Conservation (phyloP, 2,888 invertebrate species). For the Epistrophella euchroma region DNA sequence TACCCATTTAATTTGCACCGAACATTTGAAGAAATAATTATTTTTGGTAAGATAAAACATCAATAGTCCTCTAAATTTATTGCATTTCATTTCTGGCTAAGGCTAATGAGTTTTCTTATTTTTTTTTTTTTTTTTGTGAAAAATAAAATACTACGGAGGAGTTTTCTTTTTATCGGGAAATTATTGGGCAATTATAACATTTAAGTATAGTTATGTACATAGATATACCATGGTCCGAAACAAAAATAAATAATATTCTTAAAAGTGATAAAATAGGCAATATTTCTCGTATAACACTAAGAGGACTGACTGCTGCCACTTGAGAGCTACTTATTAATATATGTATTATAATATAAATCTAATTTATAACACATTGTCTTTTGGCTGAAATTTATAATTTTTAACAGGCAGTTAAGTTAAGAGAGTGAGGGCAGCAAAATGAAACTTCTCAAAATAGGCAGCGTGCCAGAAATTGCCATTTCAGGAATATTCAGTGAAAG, state of each 20-base stretch:
- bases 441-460: slow-evolving; percentile 25
- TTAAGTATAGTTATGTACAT: not conserved
- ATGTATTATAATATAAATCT: not conserved
- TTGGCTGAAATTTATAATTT: slow-evolving; percentile 4
- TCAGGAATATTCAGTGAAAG: slow-evolving; percentile 10
- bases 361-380: slow-evolving; percentile 13
- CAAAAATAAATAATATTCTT: not conserved
- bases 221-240: not conserved
- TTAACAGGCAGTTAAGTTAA: not conserved
- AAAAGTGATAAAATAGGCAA: not conserved
- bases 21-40: slow-evolving; percentile 14
- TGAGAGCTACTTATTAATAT: not conserved
- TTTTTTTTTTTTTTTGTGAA: not conserved
- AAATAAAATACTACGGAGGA: slow-evolving; percentile 7
- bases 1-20: slow-evolving; percentile 18
- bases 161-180: slow-evolving; percentile 8
- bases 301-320: not conserved
- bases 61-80: slow-evolving; percentile 53
- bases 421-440: slow-evolving; percentile 2
- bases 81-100: slow-evolving; percentile 48
- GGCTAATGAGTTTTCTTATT: slow-evolving; percentile 33
- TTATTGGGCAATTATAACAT: slow-evolving; percentile 17
- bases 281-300: not conserved
- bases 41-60: slow-evolving; percentile 39
- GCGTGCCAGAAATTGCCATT: slow-evolving; percentile 12